Percentiles rank a stretch among this genome's conserved stretches.
These are phyloP conservation scores for Chinchilla lanigera DNA, from an alignment of 2,113 vertebrate genomes.

Conservation along the genomic window DNA sequence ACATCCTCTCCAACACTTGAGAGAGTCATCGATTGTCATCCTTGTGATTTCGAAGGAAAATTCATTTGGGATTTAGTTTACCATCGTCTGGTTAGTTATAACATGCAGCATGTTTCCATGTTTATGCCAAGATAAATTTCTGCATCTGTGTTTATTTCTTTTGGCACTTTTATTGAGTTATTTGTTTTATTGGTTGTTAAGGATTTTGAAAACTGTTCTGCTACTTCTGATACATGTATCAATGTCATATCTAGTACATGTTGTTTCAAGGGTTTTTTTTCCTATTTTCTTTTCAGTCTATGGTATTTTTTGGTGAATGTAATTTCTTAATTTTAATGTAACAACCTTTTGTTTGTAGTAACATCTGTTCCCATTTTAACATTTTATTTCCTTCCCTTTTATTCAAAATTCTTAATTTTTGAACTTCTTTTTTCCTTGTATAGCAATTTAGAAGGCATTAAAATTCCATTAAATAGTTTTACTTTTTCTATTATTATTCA, in stretches of 20 bases:
- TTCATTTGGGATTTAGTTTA: not conserved
- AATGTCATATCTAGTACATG: not conserved
- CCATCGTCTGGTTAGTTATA: not conserved
- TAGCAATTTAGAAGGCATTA: not conserved
- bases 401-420: conserved; percentile 44
- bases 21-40: not conserved
- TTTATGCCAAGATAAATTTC: not conserved
- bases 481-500: conserved; percentile 1
- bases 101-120: not conserved
- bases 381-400: not conserved
- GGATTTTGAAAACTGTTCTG: not conserved
- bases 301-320: not conserved
- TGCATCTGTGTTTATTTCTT: not conserved
- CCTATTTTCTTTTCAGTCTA: not conserved
- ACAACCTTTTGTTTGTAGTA: not conserved
- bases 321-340: conserved; percentile 42
- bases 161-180: not conserved
- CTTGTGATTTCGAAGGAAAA: not conserved
- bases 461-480: not conserved
- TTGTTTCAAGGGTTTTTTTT: not conserved
- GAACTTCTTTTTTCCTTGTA: not conserved
- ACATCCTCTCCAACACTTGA: not conserved
- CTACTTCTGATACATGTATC: not conserved
- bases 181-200: not conserved
- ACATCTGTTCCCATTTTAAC: not conserved